phyloP scores from a whole-genome alignment of 1,140 invertebrate species.

The Heliconius hewitsoni region DNA sequence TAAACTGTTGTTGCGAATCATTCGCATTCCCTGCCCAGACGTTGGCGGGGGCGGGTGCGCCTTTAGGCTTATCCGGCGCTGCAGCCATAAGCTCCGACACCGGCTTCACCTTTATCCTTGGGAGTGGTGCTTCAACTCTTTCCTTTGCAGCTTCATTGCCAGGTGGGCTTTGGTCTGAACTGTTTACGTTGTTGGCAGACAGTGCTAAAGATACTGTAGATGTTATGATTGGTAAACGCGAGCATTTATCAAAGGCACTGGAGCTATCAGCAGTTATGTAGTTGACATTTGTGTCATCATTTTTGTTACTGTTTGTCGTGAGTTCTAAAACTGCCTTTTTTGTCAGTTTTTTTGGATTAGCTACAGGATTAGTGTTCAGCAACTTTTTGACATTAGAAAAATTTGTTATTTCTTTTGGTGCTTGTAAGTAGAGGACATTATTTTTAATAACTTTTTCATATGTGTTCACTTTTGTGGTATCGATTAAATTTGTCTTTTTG shows the following conservation, averaged over 20 bases:
- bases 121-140: slow-evolving; percentile 17
- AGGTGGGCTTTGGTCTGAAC: neutral
- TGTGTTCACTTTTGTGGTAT: neutral
- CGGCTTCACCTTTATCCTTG: slow-evolving; percentile 69
- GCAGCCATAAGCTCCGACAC: slow-evolving; percentile 61
- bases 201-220: slow-evolving; percentile 54
- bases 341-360: slow-evolving; percentile 68
- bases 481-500: neutral
- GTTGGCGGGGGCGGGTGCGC: neutral
- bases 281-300: neutral
- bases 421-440: slow-evolving; percentile 18
- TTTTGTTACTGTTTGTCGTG: neutral
- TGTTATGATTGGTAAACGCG: slow-evolving; percentile 54
- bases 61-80: neutral
- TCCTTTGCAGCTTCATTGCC: neutral
- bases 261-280: neutral
- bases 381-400: slow-evolving; percentile 43
- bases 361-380: slow-evolving; percentile 65
- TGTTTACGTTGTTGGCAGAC: slow-evolving; percentile 15
- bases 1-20: neutral
- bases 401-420: slow-evolving; percentile 9
- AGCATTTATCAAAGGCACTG: neutral
- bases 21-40: slow-evolving; percentile 1
- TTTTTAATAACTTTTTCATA: slow-evolving; percentile 18
- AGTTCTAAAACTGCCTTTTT: slow-evolving; percentile 44